Conservation (phyloP, 64 coral and sea anemone species). For the Actinia equina region DNA sequence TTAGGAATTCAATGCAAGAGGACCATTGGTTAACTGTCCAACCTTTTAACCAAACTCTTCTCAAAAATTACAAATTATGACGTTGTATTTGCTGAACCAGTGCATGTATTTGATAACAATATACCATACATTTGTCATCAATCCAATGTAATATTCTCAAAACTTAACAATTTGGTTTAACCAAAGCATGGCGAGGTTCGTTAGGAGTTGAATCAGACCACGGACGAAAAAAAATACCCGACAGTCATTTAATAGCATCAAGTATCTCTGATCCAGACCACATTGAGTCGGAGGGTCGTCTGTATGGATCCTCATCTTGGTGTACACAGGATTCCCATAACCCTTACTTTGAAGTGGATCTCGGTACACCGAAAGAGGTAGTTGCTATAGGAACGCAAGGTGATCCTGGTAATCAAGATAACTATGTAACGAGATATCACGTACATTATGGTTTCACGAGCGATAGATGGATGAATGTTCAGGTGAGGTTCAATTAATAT, state of each 20-base stretch:
- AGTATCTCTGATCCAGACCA: background rate
- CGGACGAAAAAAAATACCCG: background rate
- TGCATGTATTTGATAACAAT: no score
- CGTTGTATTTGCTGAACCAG: no score
- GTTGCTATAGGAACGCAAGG: conserved; percentile 13
- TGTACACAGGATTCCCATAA: background rate
- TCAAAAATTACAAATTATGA: no score
- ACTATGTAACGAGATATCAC: background rate
- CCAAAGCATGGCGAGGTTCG: background rate
- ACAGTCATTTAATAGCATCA: background rate
- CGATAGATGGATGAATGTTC: background rate
- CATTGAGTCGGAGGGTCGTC: background rate
- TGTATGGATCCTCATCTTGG: conserved; percentile 9
- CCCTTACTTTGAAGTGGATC: conserved; percentile 12
- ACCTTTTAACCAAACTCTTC: no score
- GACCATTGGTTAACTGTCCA: no score
- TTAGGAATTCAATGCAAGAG: no score
- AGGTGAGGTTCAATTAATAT: background rate
- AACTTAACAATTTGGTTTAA: no score
- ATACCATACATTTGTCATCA: no score
- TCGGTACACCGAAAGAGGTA: background rate
- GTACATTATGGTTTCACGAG: conserved; percentile 11
- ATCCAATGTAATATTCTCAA: no score
- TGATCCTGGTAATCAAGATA: background rate
- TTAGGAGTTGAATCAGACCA: background rate